These are phyloP conservation scores for Musca domestica DNA, from an alignment of 1,140 invertebrate genomes.

Conservation along the genomic window DNA sequence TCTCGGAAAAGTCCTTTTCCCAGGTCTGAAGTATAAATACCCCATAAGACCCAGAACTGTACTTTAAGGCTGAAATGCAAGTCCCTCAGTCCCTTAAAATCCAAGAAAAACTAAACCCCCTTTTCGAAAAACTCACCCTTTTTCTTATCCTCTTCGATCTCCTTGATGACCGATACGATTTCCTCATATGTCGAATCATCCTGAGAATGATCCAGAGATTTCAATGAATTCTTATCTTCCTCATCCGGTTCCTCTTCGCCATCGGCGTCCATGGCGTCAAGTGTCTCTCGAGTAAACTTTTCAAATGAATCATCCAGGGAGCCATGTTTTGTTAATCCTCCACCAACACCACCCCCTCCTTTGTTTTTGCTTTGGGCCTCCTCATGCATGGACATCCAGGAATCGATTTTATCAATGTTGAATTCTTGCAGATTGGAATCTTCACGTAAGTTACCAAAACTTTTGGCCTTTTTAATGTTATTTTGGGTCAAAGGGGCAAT, in stretches of 20 bases:
- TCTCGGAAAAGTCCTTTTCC: too few species aligned
- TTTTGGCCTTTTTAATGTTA: slow-evolving; percentile 38
- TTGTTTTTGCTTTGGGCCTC: neutral
- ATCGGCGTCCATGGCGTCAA: slow-evolving; percentile 16
- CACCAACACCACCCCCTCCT: too few species aligned
- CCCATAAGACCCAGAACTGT: too few species aligned
- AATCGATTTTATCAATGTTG: slow-evolving; percentile 52
- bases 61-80: too few species aligned
- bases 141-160: slow-evolving; percentile 52
- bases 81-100: too few species aligned
- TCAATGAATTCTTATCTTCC: slow-evolving; percentile 32
- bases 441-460: slow-evolving; percentile 40
- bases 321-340: neutral
- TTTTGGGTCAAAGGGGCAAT: neutral
- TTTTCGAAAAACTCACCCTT: slow-evolving; percentile 33
- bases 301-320: slow-evolving; percentile 33
- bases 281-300: slow-evolving; percentile 31
- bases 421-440: slow-evolving; percentile 50
- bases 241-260: slow-evolving; percentile 7
- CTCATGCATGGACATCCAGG: slow-evolving; percentile 47
- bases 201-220: slow-evolving; percentile 40
- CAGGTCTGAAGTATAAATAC: too few species aligned
- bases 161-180: slow-evolving; percentile 52
- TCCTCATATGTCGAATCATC: slow-evolving; percentile 50
- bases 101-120: neutral